Base-by-base conservation (phyloP, 2,113 vertebrate species). In the Podocnemis expansa region DNA sequence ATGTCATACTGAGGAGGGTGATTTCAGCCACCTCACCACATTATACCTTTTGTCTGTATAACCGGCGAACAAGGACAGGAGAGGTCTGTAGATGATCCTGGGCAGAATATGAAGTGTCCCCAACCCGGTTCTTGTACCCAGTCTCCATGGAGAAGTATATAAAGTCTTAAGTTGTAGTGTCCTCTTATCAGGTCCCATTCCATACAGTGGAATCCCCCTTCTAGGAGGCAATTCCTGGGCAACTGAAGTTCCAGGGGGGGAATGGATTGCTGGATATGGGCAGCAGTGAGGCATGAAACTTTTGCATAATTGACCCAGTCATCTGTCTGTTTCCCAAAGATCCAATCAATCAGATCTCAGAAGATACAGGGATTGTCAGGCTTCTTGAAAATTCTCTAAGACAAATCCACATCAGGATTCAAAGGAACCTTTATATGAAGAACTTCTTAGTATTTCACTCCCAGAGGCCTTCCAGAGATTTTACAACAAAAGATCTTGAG, bases 311-410 rank as follows among this genome's bases (percentile, higher is more conserved):
- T 31, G 81, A 14, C 52, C 5, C n/a, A 88, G 63, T n/a, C 41
- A 94, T 95, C 94, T 38, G 78, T 89, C 78, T 80, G 80, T 82
- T 91, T 96, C 80, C 89, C 89, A 94, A 45, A 82, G 90, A 95
- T 25, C 49, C 78, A 92, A 47, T 63, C 78, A 92, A 47, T 63
- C 87, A 54, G 5, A 58, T 89, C 41, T 80, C 85, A 89, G 10
- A 29, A 75, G 16, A 88, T 84, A 19, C 14, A 58, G 0, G 80
- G 12, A 31, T n/a, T 94, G 83, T 43, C 41, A 43, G 38, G 22
- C 10, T 73, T 34, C 84, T 95, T 95, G 84, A 95, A 52, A 93
- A 93, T 90, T 78, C 82, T 95, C 89, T 96, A 80, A 90, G 43
- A 70, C 14, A 94, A 96, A 94, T 87, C 9, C 19, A 70, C 87